Evolutionary conservation across 2,113 vertebrate species (phyloP).

Genomic region (Podarcis raffonei): DNA sequence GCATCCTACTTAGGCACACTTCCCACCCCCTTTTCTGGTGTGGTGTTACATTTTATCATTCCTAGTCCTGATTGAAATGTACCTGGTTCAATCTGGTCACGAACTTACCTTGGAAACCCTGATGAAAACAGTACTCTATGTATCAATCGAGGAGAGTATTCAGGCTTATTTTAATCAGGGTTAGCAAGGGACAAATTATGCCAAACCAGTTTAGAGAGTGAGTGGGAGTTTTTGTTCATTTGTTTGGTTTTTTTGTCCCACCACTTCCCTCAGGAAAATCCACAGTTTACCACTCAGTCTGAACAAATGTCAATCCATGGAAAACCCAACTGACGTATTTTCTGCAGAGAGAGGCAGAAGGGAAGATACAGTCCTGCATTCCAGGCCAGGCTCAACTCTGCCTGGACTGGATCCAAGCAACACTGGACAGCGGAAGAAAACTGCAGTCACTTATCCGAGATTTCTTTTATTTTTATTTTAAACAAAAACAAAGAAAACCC

Average conservation of each 20-base stretch:
- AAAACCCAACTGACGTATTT: too few species aligned
- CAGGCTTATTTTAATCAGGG: neutral
- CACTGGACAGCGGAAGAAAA: neutral
- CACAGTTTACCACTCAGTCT: too few species aligned
- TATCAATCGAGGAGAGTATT: neutral
- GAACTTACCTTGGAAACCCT: neutral
- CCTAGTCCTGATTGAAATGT: neutral
- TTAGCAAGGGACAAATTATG: neutral
- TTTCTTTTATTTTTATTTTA: neutral
- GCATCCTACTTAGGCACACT: neutral
- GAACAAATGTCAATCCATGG: too few species aligned
- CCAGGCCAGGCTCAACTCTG: neutral
- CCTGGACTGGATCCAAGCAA: neutral
- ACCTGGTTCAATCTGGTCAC: neutral
- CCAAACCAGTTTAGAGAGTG: too few species aligned
- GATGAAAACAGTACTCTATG: neutral
- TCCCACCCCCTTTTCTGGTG: neutral
- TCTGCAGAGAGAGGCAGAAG: neutral
- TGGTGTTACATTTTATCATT: neutral
- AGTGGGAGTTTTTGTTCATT: too few species aligned
- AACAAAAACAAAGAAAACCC: neutral
- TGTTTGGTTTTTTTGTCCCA: too few species aligned
- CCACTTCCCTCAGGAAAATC: too few species aligned
- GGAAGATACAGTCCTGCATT: neutral
- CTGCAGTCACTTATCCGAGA: neutral